phyloP scores from a whole-genome alignment of 2,797 vertebrate genomes.

The Sparus aurata region DNA sequence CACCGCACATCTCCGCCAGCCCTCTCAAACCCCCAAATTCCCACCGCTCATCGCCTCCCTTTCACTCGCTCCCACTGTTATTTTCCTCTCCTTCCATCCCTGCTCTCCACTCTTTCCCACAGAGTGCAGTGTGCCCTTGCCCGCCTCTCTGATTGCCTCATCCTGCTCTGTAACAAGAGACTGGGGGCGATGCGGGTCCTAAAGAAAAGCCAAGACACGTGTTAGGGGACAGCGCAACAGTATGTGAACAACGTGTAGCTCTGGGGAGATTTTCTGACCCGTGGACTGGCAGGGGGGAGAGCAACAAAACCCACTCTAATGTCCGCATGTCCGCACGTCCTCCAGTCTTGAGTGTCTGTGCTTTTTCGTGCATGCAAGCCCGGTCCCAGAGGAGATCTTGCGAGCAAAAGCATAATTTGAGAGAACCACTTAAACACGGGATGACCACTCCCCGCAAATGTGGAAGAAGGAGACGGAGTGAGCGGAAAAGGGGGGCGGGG shows the following conservation, averaged over 20 bases:
- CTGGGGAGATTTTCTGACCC: slow-evolving; percentile 58
- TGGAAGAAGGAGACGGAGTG: slow-evolving; percentile 35
- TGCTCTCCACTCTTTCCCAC: slow-evolving; percentile 44
- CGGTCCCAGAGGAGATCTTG: slow-evolving; percentile 52
- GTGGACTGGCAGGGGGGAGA: slow-evolving; percentile 34
- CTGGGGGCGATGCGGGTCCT: slow-evolving; percentile 45
- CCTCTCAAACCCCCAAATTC: slow-evolving; percentile 55
- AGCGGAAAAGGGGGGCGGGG: slow-evolving; percentile 53
- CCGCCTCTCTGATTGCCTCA: slow-evolving; percentile 69
- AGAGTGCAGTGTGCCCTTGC: slow-evolving; percentile 62
- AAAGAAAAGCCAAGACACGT: slow-evolving; percentile 64
- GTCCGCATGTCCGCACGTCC: slow-evolving; percentile 33
- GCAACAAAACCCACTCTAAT: slow-evolving; percentile 28
- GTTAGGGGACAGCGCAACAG: slow-evolving; percentile 39
- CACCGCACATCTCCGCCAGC: slow-evolving; percentile 28
- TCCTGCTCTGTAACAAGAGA: slow-evolving; percentile 63
- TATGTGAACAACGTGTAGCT: slow-evolving; percentile 56
- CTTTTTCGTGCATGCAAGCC: slow-evolving; percentile 35
- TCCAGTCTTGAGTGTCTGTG: slow-evolving; percentile 50
- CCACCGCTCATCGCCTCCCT: slow-evolving; percentile 62
- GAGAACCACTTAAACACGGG: slow-evolving; percentile 49
- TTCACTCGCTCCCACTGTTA: slow-evolving; percentile 51
- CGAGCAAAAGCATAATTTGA: slow-evolving; percentile 64
- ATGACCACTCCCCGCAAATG: slow-evolving; percentile 56
- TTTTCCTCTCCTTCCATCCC: slow-evolving; percentile 35